Percentiles rank a stretch among this genome's conserved stretches.
phyloP scores from a whole-genome alignment of 2,113 vertebrate genomes.

The Nycticorax nycticorax region DNA sequence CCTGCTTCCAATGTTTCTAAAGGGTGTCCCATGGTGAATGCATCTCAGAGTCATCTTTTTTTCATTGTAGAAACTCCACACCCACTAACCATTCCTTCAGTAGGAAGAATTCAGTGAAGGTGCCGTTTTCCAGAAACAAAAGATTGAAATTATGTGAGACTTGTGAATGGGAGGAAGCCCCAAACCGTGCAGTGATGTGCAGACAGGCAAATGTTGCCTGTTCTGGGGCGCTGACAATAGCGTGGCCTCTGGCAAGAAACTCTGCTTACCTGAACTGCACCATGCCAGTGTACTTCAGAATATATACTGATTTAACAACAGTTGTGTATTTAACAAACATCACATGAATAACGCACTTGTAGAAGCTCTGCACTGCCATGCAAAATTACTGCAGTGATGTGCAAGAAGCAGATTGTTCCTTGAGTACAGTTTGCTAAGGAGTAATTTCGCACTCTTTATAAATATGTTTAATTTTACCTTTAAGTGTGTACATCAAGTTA shows the following conservation, averaged over 20 bases:
- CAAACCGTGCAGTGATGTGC: accelerated
- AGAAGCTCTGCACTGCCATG: neutral
- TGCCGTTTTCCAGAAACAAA: neutral
- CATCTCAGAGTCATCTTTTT: neutral
- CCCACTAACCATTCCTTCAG: neutral
- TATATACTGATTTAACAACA: accelerated
- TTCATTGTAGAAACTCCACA: neutral
- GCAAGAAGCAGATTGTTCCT: neutral
- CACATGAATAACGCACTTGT: neutral
- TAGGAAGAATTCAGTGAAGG: neutral
- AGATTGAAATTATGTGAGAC: neutral
- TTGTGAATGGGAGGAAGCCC: neutral
- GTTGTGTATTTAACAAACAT: neutral
- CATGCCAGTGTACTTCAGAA: neutral
- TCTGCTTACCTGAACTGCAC: neutral
- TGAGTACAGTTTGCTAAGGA: neutral
- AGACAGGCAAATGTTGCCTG: neutral
- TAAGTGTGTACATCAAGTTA: neutral
- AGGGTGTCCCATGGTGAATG: neutral
- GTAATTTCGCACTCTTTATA: neutral
- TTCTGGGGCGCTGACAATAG: neutral
- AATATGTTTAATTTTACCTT: neutral
- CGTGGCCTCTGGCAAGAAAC: neutral
- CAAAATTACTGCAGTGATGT: neutral
- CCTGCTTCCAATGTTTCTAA: neutral